Conservation (phyloP, 2,797 vertebrate genomes). For the Perodicticus potto region DNA sequence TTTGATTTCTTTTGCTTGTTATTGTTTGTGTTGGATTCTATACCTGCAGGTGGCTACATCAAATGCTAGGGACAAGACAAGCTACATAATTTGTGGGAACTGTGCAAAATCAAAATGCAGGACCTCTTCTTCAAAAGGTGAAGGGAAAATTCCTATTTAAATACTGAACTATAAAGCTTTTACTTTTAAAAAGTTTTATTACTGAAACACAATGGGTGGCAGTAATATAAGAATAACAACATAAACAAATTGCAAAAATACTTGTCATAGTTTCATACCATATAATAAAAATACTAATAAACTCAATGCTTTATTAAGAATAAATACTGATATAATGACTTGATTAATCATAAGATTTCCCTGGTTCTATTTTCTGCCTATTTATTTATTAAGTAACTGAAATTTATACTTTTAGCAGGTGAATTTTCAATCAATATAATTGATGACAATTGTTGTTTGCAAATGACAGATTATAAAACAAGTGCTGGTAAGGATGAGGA, state of each 20-base stretch:
- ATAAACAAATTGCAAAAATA: slow-evolving; percentile 11
- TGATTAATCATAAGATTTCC: neutral
- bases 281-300: neutral
- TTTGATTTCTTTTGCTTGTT: neutral
- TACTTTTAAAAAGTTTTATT: slow-evolving; percentile 2
- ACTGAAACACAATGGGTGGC: neutral
- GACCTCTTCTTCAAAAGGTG: neutral
- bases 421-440: slow-evolving; percentile 29
- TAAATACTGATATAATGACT: neutral
- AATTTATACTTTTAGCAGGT: slow-evolving; percentile 19
- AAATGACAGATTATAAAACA: neutral
- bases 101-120: neutral
- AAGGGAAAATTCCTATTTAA: neutral
- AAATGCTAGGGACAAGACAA: neutral
- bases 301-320: neutral
- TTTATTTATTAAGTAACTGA: neutral
- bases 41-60: neutral
- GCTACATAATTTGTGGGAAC: neutral
- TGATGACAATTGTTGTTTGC: neutral
- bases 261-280: neutral
- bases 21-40: neutral
- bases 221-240: neutral
- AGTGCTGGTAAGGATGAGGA: neutral
- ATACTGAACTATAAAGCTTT: neutral
- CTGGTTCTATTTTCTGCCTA: neutral